Evolutionary conservation across 1,140 invertebrate species (phyloP).

Genomic region (Wiebesia pumilae): DNA sequence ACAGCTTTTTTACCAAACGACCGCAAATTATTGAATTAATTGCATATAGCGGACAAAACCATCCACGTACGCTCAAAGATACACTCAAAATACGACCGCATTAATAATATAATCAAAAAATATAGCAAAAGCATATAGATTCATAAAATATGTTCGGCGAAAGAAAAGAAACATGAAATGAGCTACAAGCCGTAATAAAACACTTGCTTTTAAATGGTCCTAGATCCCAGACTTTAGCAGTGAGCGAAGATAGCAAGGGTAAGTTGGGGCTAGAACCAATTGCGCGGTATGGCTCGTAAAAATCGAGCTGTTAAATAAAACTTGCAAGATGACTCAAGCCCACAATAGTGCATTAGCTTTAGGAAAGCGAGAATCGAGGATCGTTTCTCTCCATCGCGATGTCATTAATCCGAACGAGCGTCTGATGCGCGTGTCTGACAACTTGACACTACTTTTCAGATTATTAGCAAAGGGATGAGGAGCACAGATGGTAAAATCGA

Average conservation of each 20-base stretch:
- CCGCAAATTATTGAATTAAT: too few relatives aligned
- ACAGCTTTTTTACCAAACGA: too few relatives aligned
- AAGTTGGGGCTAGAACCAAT: not conserved
- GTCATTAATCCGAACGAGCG: slow-evolving; percentile 37
- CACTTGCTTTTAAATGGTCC: not conserved
- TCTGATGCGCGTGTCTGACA: not conserved
- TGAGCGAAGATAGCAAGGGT: not conserved
- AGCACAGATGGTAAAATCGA: too few relatives aligned
- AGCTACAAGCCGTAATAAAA: not conserved
- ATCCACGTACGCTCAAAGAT: not conserved
- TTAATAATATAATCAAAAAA: not conserved
- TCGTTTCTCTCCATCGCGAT: not conserved
- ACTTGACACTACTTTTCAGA: slow-evolving; percentile 16
- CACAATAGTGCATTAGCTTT: not conserved
- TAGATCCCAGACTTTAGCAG: not conserved
- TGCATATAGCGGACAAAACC: too few relatives aligned
- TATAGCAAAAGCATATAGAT: not conserved
- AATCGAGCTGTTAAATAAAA: slow-evolving; percentile 42
- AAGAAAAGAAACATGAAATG: not conserved
- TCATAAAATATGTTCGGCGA: not conserved
- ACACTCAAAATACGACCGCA: not conserved
- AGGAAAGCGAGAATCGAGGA: too few relatives aligned
- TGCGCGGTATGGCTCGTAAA: slow-evolving; percentile 1
- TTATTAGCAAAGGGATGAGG: not conserved
- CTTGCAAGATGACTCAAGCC: slow-evolving; percentile 21